Base-by-base conservation (phyloP, 2,797 vertebrate genomes). In the Protonibea diacanthus region DNA sequence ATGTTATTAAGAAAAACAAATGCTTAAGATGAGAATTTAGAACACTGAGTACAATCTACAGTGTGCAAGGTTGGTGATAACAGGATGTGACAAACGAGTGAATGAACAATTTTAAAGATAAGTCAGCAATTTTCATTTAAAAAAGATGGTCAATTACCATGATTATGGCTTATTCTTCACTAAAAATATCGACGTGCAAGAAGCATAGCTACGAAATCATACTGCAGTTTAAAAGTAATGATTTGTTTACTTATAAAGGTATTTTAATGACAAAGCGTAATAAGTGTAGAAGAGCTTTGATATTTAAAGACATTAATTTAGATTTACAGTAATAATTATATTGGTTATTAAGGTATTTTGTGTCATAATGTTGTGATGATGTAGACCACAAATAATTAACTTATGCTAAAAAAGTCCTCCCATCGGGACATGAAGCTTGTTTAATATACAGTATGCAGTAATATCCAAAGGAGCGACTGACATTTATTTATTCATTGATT, bases 381-480 rank as follows among this genome's bases (percentile, higher is more conserved):
- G 38, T 9, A 21, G n/a, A 47, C n/a, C 9, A 56, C 6, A 21
- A 33, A 58, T 29, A 40, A 48, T 59, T 5, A 71, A 56, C 59
- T 40, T 3, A 25, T 33, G 21, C 42, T 59, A 8, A 59, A 64
- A 59, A 60, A 27, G 15, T 51, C 23, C 8, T 52, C 25, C 27
- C 25, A 20, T 47, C 12, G 10, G 44, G 23, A 56, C 20, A 53
- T 7, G 58, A n/a, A 61, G 53, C 44, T 60, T 65, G 40, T 69
- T 74, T 67, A 62, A 65, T 85, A 60, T 20, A 44, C 47, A 61
- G 21, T 15, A 29, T 12, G 7, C 66, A 21, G 49, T 38, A 3
- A 72, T 25, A 74, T 78, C 57, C 59, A 42, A 68, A 67, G 64
- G 6, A 76, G 33, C 62, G 38, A 3, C 18, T 64, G 48, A 61